Evolutionary conservation across 2,797 vertebrate genomes (phyloP).

Genomic region (Tokudaia tokunoshimensis): DNA sequence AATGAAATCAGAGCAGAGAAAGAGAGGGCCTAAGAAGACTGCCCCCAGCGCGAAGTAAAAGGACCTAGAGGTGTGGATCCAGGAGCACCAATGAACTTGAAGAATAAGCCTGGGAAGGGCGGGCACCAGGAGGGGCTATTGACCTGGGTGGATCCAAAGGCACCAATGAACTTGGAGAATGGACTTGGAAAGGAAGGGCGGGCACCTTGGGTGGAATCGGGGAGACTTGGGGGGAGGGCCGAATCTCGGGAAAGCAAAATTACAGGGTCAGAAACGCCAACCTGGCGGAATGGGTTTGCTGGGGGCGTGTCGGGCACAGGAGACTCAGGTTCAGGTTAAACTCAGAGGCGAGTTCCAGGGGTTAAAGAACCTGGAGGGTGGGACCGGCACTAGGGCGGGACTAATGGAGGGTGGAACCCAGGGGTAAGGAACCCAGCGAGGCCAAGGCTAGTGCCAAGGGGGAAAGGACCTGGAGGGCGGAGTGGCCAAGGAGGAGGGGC

Average conservation of each 20-base stretch:
- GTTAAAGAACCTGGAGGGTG: not conserved
- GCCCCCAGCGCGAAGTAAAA: not conserved
- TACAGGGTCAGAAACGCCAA: not conserved
- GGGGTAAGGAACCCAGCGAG: not conserved
- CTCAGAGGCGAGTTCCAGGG: too few species aligned
- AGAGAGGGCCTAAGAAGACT: not conserved
- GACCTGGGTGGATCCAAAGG: not conserved
- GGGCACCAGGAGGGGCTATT: not conserved
- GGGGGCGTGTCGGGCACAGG: not conserved
- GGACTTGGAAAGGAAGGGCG: not conserved
- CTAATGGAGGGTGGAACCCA: not conserved
- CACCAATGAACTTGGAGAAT: not conserved
- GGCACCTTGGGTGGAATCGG: not conserved
- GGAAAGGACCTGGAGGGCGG: not conserved
- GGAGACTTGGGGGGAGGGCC: not conserved
- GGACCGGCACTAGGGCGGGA: not conserved
- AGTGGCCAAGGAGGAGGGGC: conserved; percentile 27
- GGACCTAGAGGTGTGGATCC: not conserved
- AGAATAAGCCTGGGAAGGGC: not conserved
- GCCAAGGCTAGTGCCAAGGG: not conserved
- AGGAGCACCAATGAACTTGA: not conserved
- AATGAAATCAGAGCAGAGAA: not conserved
- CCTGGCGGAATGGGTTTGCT: not conserved
- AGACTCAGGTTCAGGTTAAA: not conserved
- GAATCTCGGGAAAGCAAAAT: not conserved